These are phyloP conservation scores for Orthosia gothica DNA, from an alignment of 2,888 invertebrate genomes.

Conservation along the genomic window DNA sequence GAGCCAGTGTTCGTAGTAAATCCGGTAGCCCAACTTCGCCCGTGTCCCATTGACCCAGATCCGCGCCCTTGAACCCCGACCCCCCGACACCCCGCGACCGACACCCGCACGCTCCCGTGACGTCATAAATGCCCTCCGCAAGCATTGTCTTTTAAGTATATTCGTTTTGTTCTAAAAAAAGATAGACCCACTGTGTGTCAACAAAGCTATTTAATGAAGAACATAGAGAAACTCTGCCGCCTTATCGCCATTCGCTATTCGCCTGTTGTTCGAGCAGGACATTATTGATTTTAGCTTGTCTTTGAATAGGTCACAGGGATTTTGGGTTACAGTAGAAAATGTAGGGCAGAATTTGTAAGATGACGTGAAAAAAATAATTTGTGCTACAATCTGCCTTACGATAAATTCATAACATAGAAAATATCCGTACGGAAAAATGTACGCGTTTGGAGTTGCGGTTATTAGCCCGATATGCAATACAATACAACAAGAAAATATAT, in stretches of 20 bases:
- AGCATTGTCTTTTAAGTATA: conserved; percentile 77
- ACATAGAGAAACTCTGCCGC: conserved; percentile 7
- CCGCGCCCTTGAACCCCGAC: conserved; percentile 88
- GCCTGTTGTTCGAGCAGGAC: conserved; percentile 5
- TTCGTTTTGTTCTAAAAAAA: conserved; percentile 73
- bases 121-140: conserved; percentile 83
- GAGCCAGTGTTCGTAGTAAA: conserved; percentile 70
- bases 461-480: no score
- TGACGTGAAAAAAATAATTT: no score
- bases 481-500: no score
- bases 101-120: conserved; percentile 80
- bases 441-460: no score
- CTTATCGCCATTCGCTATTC: neutral
- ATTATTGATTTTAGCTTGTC: conserved; percentile 42
- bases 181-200: conserved; percentile 61
- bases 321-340: neutral
- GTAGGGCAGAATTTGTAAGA: neutral
- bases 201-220: conserved; percentile 62
- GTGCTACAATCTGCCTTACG: no score
- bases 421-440: no score
- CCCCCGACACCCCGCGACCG: conserved; percentile 64
- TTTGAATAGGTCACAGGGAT: conserved; percentile 1
- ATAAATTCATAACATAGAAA: no score
- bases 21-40: conserved; percentile 78
- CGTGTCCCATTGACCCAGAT: conserved; percentile 89